Conservation (phyloP, 2,113 vertebrate species). For the Anseranas semipalmata region DNA sequence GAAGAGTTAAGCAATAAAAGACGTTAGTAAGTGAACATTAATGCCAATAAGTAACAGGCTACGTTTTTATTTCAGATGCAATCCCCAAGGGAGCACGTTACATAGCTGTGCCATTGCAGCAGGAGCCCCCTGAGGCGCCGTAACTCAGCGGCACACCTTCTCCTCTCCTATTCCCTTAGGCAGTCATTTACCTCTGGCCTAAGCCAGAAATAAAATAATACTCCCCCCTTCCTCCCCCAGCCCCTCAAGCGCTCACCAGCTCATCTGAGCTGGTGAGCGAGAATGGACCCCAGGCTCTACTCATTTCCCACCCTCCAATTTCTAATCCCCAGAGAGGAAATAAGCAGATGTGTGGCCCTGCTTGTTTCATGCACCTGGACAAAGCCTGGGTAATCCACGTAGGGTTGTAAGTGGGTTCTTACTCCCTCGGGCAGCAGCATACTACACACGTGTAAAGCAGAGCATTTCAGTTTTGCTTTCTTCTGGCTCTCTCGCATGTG, state of each 20-base stretch:
- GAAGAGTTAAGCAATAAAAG: conserved; percentile 44
- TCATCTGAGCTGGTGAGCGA: not conserved
- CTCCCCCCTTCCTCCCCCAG: not conserved
- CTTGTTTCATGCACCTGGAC: conserved; percentile 58
- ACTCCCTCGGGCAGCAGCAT: not conserved
- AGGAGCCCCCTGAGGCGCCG: conserved; percentile 2
- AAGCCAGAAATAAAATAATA: conserved; percentile 52
- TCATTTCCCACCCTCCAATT: conserved; percentile 43
- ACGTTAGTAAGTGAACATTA: conserved; percentile 32
- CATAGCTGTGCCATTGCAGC: conserved; percentile 7
- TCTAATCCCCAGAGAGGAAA: conserved; percentile 47
- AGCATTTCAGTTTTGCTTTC: not conserved
- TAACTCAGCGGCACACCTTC: conserved; percentile 37
- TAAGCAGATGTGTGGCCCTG: conserved; percentile 51
- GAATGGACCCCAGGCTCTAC: not conserved
- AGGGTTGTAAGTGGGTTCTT: conserved; percentile 13
- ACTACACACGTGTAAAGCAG: conserved; percentile 17
- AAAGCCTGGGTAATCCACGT: not conserved
- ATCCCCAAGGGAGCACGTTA: not conserved
- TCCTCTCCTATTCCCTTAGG: not conserved
- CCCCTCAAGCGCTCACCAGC: not conserved
- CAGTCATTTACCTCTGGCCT: conserved; percentile 12
- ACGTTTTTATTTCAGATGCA: conserved; percentile 34
- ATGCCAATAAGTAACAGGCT: conserved; percentile 48
- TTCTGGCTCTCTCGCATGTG: not conserved